phyloP scores from a whole-genome alignment of 2,797 vertebrate genomes.

The Mionectes olivaceus region DNA sequence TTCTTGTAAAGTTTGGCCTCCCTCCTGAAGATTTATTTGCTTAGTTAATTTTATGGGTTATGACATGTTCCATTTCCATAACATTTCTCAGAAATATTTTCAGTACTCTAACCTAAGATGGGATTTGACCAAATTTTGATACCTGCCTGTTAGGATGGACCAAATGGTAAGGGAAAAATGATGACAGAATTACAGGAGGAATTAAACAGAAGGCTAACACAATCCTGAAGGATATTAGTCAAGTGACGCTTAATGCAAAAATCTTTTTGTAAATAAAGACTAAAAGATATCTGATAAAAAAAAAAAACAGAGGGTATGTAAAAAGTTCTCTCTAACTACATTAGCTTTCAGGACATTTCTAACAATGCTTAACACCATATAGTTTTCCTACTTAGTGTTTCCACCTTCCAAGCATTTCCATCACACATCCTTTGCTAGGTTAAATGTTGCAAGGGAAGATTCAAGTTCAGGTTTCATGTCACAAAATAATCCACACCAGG shows the following conservation, averaged over 20 bases:
- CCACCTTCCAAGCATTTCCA: not conserved
- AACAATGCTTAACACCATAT: not conserved
- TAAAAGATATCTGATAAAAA: not conserved
- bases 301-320: not conserved
- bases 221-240: not conserved
- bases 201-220: not conserved
- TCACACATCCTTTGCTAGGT: not conserved
- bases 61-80: not conserved
- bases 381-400: not conserved
- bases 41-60: not conserved
- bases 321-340: not conserved
- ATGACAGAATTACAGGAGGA: not conserved
- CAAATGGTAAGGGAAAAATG: not conserved
- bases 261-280: not conserved
- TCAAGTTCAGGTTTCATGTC: not conserved
- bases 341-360: not conserved
- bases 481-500: not conserved
- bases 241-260: not conserved
- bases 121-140: not conserved
- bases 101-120: not conserved
- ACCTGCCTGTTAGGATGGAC: not conserved
- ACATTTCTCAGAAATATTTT: not conserved
- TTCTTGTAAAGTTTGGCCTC: not conserved
- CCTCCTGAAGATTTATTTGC: not conserved
- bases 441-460: not conserved